Percentiles rank a stretch among this genome's conserved stretches.
phyloP scores from a whole-genome alignment of 2,113 vertebrate genomes.

The Pteropus alecto region DNA sequence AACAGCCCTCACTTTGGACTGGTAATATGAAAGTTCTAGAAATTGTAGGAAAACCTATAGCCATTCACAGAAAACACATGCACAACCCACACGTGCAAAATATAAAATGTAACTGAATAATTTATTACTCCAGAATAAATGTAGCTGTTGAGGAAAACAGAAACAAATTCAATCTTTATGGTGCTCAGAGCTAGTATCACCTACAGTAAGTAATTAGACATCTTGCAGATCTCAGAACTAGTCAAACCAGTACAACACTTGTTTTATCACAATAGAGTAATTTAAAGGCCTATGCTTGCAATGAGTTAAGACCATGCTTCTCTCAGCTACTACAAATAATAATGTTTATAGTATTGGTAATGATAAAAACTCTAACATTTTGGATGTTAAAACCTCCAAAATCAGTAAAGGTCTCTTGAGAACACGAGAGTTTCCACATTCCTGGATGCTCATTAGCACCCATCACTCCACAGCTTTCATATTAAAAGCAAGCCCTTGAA shows the following conservation, averaged over 20 bases:
- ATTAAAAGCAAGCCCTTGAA: slow-evolving; percentile 77
- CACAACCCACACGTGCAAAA: neutral
- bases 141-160: neutral
- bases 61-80: neutral
- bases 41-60: neutral
- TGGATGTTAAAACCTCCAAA: slow-evolving; percentile 16
- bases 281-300: neutral
- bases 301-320: neutral
- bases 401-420: neutral
- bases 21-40: neutral
- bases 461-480: slow-evolving; percentile 78
- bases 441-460: slow-evolving; percentile 50
- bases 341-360: neutral
- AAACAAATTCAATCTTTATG: neutral
- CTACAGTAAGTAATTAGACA: neutral
- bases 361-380: neutral
- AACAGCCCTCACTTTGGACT: neutral
- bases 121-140: neutral
- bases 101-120: neutral
- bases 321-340: neutral
- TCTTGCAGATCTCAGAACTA: neutral
- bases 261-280: neutral
- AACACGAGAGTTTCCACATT: neutral
- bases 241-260: neutral
- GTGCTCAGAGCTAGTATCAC: neutral